Base-by-base conservation (phyloP, 2,797 vertebrate genomes). In the Phoxinus dragarum region DNA sequence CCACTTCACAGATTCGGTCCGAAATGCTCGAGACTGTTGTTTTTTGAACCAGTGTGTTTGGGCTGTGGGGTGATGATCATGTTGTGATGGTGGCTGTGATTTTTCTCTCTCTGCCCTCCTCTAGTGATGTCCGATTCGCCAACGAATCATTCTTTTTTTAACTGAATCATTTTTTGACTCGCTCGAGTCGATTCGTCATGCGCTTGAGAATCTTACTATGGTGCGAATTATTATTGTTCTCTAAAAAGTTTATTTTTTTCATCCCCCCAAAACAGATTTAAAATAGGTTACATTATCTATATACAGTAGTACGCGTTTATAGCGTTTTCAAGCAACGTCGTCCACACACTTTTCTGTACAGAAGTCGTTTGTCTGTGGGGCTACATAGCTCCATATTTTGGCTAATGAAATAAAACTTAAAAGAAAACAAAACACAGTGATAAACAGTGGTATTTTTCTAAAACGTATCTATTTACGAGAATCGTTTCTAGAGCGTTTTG, bases 71-170 rank as follows among this genome's bases (percentile, higher is more conserved):
- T 85, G 69, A 38, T 74, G 81, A 88, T 85, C 49, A 82, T 86
- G 89, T 82, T 82, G 79, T 82, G 89, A 61, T 73, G 85, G 44
- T 77, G 56, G 69, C 84, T 85, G 84, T 80, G 84, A 85, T 85
- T 85, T 85, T 40, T 85, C 76, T 61, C 64, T 59, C 38, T 47
- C 67, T 80, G 54, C 54, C 76, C 76, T 79, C 68, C 77, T 85
- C 68, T 72, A 52, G 6, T 23, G 68, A 40, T 64, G 84, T 85
- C 68, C 84, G 84, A 68, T 84, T 84, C 82, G 82, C 47, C n/a
- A 31, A 3, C 6, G 82, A 85, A 31, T 85, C 69, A 23, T 74
- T 85, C 10, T 3, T 92, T 75, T 49, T 49, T 40, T 89, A 81
- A 82, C 27, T 8, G 83, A 47, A 34, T 74, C 56, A 61, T 61